These are phyloP conservation scores for Cheirogaleus major DNA, from an alignment of 2,797 vertebrate species.

Conservation along the genomic window DNA sequence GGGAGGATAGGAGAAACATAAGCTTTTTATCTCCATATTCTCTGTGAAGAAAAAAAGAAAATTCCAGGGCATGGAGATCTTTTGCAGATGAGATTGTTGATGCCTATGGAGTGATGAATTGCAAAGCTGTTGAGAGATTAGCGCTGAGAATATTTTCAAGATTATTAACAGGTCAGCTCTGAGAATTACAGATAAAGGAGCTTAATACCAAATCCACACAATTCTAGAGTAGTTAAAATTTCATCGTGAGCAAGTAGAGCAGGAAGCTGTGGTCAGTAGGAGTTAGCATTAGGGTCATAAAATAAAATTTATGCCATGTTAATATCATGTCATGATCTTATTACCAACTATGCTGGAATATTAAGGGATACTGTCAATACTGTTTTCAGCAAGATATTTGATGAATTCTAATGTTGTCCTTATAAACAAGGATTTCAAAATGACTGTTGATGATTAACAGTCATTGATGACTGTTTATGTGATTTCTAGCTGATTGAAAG, in stretches of 20 bases:
- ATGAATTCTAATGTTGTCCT: background rate
- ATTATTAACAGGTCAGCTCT: background rate
- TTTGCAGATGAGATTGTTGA: background rate
- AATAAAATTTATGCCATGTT: background rate
- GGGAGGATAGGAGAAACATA: background rate
- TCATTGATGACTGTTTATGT: background rate
- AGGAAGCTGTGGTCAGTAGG: background rate
- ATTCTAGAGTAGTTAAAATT: background rate
- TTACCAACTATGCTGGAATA: background rate
- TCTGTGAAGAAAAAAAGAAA: background rate
- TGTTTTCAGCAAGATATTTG: background rate
- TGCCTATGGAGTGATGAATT: background rate
- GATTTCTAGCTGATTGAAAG: background rate
- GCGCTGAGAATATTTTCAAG: background rate
- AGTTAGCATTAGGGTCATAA: background rate
- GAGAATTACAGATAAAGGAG: background rate
- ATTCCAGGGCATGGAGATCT: background rate
- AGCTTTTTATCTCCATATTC: background rate
- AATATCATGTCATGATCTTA: background rate
- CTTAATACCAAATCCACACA: background rate
- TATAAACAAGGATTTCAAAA: slow-evolving; percentile 6
- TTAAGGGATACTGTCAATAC: background rate
- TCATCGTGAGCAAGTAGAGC: background rate
- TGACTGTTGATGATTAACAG: no score
- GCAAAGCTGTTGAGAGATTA: background rate